Base-by-base conservation (phyloP, 2,888 invertebrate species). In the Spodoptera exigua region DNA sequence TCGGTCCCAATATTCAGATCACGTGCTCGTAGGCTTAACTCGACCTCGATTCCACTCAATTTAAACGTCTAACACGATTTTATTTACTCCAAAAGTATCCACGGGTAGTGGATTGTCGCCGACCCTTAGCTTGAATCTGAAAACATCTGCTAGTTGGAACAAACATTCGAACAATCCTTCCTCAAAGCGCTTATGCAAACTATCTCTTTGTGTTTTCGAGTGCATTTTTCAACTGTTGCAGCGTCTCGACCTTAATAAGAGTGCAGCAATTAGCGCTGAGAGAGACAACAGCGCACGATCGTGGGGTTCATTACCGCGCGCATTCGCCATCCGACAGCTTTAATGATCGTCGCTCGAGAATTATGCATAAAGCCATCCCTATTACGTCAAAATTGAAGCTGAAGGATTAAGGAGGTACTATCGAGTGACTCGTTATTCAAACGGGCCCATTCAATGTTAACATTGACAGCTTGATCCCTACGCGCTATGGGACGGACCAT, bases 241-340 rank as follows among this genome's bases (percentile, higher is more conserved):
- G 74, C 74, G 63, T 79, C 83, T 84, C 84, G 86, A 83, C 86
- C 87, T 87, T 83, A 87, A 88, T 89, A 88, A 86, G 84, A 78
- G 82, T 79, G 83, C 81, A 78, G 85, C 89, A 89, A 88, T 89
- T 88, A 89, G 84, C 70, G 85, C 73, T 51, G 71, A 75, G 82
- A 66, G 75, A 82, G 82, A 86, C 86, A 87, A 85, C 85, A 78
- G 83, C 68, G 74, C 74, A 73, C 76, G 68, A 81, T 79, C 61
- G 69, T 57, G 68, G 69, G 78, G 80, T 83, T 88, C 87, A 88
- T 88, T 88, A 88, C 84, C 74, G 86, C 69, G 70, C 66, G 77
- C 77, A 65, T 78, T 72, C 75, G 69, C 72, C 74, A 70, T 76
- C 78, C 78, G 70, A 81, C 80, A 78, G 76, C 72, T 78, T 79